These are phyloP conservation scores for Ianthella basta DNA, from an alignment of 37 sponge, comb jelly and placozoan genomes.

Conservation along the genomic window DNA sequence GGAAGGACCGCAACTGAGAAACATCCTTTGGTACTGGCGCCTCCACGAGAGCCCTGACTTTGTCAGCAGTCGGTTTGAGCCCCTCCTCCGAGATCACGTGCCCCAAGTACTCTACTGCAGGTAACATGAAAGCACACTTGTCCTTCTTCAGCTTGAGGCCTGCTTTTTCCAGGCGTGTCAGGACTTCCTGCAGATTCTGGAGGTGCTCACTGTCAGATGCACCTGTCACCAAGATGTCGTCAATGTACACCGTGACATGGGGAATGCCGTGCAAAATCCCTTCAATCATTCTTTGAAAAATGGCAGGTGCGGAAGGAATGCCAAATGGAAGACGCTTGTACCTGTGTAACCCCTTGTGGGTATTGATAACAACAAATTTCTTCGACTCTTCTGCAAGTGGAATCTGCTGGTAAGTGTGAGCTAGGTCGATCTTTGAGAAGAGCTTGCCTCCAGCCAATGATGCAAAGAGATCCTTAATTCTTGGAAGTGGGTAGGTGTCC, in stretches of 20 bases:
- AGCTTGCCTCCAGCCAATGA: conserved; percentile 15
- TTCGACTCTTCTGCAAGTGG: conserved; percentile 8
- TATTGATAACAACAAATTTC: conserved; percentile 26
- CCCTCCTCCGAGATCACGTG: too few relatives aligned
- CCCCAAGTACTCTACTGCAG: neutral
- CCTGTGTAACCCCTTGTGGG: conserved; percentile 43
- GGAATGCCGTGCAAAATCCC: conserved; percentile 34
- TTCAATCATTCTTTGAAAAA: conserved; percentile 55
- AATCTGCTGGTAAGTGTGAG: conserved; percentile 20
- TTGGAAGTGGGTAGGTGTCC: conserved; percentile 39
- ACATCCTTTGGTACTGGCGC: conserved; percentile 13
- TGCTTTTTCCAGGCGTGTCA: conserved; percentile 14
- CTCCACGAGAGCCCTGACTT: conserved; percentile 22
- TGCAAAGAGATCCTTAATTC: conserved; percentile 36
- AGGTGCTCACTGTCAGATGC: conserved; percentile 8
- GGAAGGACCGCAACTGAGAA: conserved; percentile 45
- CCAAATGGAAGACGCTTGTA: conserved; percentile 57
- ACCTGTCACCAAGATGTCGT: conserved; percentile 58
- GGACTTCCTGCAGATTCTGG: neutral
- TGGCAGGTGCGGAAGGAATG: conserved; percentile 43
- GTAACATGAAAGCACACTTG: neutral
- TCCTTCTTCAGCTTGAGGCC: neutral
- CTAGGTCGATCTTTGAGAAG: conserved; percentile 42
- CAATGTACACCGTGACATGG: conserved; percentile 13
- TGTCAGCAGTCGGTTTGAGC: neutral